phyloP scores from a whole-genome alignment of 1,140 invertebrate genomes.

The Prorops nasuta region DNA sequence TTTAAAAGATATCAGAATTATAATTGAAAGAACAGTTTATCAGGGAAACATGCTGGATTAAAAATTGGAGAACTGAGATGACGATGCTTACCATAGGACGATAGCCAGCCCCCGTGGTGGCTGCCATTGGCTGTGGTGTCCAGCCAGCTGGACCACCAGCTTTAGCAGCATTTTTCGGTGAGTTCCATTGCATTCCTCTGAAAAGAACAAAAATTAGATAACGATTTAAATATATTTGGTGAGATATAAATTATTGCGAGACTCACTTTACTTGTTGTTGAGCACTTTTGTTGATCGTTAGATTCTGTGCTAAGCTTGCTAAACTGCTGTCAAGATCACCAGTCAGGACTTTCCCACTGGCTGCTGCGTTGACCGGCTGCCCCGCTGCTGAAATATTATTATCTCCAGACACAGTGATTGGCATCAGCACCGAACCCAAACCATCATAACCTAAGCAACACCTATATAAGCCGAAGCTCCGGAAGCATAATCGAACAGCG shows the following conservation, averaged over 20 bases:
- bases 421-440: constrained; percentile 70
- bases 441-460: constrained; percentile 66
- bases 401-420: constrained; percentile 39
- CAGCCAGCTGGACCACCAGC: constrained; percentile 66
- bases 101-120: constrained; percentile 80
- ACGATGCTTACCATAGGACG: constrained; percentile 79
- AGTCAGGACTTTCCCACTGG: constrained; percentile 74
- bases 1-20: too few species aligned
- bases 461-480: constrained; percentile 27
- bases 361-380: constrained; percentile 51
- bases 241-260: not conserved
- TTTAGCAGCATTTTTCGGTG: constrained; percentile 79
- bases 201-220: constrained; percentile 25
- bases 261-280: constrained; percentile 71
- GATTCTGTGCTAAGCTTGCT: constrained; percentile 85
- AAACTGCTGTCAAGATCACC: constrained; percentile 90
- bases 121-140: constrained; percentile 83
- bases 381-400: constrained; percentile 46
- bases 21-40: too few species aligned
- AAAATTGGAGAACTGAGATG: too few species aligned
- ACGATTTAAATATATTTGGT: not conserved
- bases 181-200: constrained; percentile 81
- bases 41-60: not conserved
- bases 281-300: constrained; percentile 84
- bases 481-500: constrained; percentile 12